These are phyloP conservation scores for Drosophila pegasa DNA, from an alignment of 2,888 invertebrate species.

Conservation along the genomic window DNA sequence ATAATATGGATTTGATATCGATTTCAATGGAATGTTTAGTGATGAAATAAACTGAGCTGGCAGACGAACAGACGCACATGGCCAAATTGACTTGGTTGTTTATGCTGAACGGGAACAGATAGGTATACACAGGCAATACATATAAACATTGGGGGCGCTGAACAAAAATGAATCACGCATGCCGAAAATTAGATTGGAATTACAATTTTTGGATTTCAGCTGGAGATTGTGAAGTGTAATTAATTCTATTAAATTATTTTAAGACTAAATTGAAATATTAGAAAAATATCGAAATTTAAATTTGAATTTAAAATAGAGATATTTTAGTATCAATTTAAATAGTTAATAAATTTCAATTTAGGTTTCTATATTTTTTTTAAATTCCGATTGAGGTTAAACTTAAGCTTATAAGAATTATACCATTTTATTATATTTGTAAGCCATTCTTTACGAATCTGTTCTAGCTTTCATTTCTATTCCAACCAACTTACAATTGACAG, in stretches of 20 bases:
- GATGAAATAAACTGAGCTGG: background rate
- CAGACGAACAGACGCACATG: background rate
- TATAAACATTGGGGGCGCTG: background rate
- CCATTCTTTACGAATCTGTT: too few relatives aligned
- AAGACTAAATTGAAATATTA: too few relatives aligned
- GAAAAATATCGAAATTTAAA: too few relatives aligned
- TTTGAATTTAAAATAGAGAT: background rate
- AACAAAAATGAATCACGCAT: background rate
- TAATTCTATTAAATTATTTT: too few relatives aligned
- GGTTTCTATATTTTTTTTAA: too few relatives aligned
- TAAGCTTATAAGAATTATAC: too few relatives aligned
- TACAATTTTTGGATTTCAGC: background rate
- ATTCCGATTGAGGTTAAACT: too few relatives aligned
- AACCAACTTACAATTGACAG: background rate
- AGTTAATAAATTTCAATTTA: too few relatives aligned
- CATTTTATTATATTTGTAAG: too few relatives aligned
- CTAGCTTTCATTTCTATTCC: too few relatives aligned
- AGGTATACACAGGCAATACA: background rate
- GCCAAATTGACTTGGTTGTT: background rate
- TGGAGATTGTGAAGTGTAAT: too few relatives aligned
- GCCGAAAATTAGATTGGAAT: background rate
- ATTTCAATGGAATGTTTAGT: constrained; percentile 1
- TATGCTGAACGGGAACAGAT: background rate
- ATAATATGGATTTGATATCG: background rate
- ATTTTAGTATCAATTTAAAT: too few relatives aligned